Conservation (phyloP, 30 jellyfish, hydroid and myxozoan species). For the Aurelia sp. region DNA sequence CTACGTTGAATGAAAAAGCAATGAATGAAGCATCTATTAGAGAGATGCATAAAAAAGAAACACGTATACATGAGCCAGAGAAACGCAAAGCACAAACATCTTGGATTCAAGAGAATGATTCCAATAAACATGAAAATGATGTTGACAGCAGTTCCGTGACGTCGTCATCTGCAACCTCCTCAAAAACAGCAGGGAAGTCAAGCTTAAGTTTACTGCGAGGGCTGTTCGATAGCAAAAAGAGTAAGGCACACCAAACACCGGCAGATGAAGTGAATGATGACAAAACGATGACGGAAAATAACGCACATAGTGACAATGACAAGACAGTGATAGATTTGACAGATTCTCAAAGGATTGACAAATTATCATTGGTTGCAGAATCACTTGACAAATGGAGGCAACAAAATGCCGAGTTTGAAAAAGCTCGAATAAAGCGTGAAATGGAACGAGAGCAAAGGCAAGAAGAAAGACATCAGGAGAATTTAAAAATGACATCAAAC, state of each 20-base stretch:
- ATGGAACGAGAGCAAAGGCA: conserved; percentile 32
- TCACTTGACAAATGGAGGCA: conserved; percentile 49
- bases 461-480: conserved; percentile 59
- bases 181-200: too few relatives aligned
- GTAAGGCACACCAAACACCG: too few relatives aligned
- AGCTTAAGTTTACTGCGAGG: too few relatives aligned
- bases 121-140: not conserved
- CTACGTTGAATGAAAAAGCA: too few relatives aligned
- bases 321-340: conserved; percentile 21
- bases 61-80: not conserved
- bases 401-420: conserved; percentile 35
- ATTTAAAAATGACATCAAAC: conserved; percentile 20
- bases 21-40: too few relatives aligned
- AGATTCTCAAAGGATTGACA: not conserved
- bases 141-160: not conserved
- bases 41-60: not conserved
- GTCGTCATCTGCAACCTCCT: too few relatives aligned
- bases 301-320: too few relatives aligned
- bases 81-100: not conserved
- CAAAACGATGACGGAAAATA: too few relatives aligned
- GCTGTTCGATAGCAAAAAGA: too few relatives aligned
- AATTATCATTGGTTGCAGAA: conserved; percentile 10
- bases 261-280: too few relatives aligned
- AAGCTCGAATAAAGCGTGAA: conserved; percentile 35
- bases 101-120: not conserved